These are phyloP conservation scores for Poeciliopsis gracilis DNA, from an alignment of 2,797 vertebrate species.

Conservation along the genomic window DNA sequence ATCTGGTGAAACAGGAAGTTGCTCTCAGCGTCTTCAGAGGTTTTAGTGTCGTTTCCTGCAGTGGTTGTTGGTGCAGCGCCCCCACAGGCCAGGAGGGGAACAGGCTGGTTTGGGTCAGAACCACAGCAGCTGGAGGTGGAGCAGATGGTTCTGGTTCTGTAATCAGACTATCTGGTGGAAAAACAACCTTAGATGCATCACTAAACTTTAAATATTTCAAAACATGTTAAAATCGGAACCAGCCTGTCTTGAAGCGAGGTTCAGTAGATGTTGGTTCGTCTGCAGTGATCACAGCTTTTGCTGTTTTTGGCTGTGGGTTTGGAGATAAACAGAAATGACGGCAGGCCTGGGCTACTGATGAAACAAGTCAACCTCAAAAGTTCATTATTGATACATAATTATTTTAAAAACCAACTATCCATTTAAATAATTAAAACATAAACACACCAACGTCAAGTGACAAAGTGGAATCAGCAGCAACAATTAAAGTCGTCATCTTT, in stretches of 20 bases:
- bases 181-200: neutral
- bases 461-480: neutral
- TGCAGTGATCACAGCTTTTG: neutral
- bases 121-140: neutral
- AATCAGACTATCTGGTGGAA: neutral
- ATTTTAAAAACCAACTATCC: neutral
- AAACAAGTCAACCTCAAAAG: neutral
- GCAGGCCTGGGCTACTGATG: neutral
- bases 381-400: neutral
- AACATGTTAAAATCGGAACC: neutral
- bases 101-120: neutral
- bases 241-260: neutral
- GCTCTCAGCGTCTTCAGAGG: neutral
- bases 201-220: neutral
- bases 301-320: neutral
- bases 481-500: neutral
- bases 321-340: neutral
- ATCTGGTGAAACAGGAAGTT: neutral
- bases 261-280: neutral
- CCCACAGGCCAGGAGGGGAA: neutral
- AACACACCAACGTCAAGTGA: neutral
- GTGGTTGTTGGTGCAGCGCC: neutral
- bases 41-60: neutral
- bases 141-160: neutral
- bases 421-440: neutral